These are phyloP conservation scores for Macrobrachium rosenbergii DNA, from an alignment of 1,140 invertebrate species.

Conservation along the genomic window DNA sequence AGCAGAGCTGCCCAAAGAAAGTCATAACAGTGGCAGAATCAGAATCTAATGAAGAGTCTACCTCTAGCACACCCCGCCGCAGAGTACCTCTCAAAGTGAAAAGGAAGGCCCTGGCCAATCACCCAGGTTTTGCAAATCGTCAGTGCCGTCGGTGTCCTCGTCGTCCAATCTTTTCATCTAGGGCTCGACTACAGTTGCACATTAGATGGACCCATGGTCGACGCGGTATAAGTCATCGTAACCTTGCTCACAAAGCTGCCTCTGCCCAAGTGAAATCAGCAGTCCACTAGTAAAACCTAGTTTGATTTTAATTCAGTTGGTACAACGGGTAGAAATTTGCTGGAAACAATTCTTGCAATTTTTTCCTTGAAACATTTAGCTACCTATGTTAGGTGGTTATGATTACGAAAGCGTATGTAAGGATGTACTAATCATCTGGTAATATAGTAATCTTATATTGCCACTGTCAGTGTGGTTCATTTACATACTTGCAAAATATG, in stretches of 20 bases:
- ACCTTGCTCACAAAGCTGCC: conserved; percentile 15
- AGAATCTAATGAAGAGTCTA: conserved; percentile 17
- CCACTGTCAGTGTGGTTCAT: too few species aligned
- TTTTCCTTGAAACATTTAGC: not conserved
- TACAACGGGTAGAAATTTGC: conserved; percentile 38
- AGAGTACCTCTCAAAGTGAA: not conserved
- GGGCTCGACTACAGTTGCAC: conserved; percentile 58
- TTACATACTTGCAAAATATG: too few species aligned
- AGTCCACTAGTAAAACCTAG: conserved; percentile 14
- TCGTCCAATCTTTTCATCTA: conserved; percentile 60
- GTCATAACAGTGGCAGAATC: conserved; percentile 68
- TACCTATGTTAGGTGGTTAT: not conserved
- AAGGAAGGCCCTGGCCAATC: conserved; percentile 39
- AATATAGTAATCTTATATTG: too few species aligned
- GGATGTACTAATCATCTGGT: too few species aligned
- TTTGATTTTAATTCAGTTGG: too few species aligned
- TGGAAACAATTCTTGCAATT: too few species aligned
- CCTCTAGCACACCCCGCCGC: conserved; percentile 21
- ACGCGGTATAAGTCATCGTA: conserved; percentile 1
- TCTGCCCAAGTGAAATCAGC: not conserved
- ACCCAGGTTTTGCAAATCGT: conserved; percentile 46
- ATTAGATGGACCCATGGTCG: conserved; percentile 46
- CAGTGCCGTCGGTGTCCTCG: conserved; percentile 60
- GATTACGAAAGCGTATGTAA: too few species aligned
- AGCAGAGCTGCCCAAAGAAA: conserved; percentile 73